Evolutionary conservation across 35 echinoderm and acorn worm genomes (phyloP).

Genomic region (Anneissia japonica): DNA sequence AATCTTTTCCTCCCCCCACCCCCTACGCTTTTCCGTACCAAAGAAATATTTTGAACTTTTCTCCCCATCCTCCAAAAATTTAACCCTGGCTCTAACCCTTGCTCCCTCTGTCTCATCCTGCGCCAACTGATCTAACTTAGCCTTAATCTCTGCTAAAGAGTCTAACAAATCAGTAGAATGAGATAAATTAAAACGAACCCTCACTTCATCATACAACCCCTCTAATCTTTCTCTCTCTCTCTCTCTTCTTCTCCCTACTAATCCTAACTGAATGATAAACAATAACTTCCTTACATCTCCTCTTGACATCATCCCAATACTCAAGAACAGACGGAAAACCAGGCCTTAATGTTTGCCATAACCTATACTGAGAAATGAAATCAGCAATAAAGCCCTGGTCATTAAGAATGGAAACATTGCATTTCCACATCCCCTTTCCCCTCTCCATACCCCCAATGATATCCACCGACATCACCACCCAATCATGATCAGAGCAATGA

Average conservation of each 20-base stretch:
- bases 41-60: background rate
- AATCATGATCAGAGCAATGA: conserved; percentile 4
- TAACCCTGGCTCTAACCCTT: background rate
- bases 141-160: background rate
- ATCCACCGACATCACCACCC: background rate
- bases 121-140: background rate
- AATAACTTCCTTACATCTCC: background rate
- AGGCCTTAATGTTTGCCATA: conserved; percentile 2
- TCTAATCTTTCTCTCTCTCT: background rate
- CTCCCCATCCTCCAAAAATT: background rate
- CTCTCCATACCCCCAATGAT: background rate
- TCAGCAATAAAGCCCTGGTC: background rate
- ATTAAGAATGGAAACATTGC: background rate
- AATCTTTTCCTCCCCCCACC: background rate
- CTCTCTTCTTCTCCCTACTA: background rate
- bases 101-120: background rate
- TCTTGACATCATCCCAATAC: conserved; percentile 15
- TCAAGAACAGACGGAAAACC: background rate
- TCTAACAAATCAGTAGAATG: background rate
- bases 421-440: background rate
- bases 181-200: too few species aligned
- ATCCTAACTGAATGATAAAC: background rate
- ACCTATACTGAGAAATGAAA: background rate
- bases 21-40: background rate
- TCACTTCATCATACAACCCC: too few species aligned